Conservation (phyloP, 2,888 invertebrate genomes). For the Eurois occulta region DNA sequence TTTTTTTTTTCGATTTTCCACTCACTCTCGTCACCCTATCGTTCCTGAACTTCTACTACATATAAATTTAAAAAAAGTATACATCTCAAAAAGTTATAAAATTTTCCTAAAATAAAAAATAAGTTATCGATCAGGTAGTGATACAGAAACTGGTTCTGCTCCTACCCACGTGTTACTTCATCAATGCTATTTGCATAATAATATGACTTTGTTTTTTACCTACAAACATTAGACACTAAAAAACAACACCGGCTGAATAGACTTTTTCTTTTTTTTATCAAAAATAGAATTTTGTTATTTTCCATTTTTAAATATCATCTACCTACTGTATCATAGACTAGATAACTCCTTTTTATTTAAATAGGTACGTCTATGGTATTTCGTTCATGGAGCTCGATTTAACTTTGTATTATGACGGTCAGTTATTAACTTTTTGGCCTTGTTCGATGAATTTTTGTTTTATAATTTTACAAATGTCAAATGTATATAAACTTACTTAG, state of each 20-base stretch:
- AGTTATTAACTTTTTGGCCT: background rate
- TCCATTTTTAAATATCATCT: background rate
- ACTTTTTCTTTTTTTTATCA: background rate
- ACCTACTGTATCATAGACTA: background rate
- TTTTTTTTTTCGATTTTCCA: background rate
- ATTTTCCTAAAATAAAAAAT: background rate
- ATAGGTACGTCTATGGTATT: background rate
- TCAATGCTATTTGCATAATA: background rate
- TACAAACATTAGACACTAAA: background rate
- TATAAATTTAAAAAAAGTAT: background rate
- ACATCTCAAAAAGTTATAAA: background rate
- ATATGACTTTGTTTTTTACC: background rate
- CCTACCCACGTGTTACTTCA: background rate
- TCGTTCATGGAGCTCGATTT: constrained; percentile 7
- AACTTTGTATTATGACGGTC: background rate
- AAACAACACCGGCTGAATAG: background rate
- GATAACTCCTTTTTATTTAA: background rate
- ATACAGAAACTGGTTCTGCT: background rate
- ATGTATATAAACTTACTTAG: too few species aligned
- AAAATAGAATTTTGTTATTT: background rate
- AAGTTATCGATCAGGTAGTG: background rate
- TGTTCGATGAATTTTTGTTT: background rate
- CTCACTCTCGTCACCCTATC: background rate
- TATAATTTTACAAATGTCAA: too few species aligned
- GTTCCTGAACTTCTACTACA: background rate